These are phyloP conservation scores for Steatornis caripensis DNA, from an alignment of 2,113 vertebrate genomes.

Conservation along the genomic window DNA sequence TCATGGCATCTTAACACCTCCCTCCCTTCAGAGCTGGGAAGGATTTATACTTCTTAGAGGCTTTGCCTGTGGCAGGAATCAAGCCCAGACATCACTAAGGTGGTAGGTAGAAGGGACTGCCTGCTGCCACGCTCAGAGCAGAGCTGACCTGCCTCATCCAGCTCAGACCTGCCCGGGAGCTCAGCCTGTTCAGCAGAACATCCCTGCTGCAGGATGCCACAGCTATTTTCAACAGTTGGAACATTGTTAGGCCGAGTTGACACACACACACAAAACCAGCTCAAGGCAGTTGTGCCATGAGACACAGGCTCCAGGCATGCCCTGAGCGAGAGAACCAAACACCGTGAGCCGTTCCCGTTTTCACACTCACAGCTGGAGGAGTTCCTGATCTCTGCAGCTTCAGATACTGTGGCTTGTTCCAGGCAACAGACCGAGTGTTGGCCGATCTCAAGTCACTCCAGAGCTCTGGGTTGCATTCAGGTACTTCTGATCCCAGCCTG, in stretches of 20 bases:
- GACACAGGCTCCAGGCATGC: neutral
- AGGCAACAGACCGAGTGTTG: neutral
- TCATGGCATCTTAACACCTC: neutral
- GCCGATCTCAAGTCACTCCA: neutral
- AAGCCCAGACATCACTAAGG: neutral
- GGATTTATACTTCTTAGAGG: neutral
- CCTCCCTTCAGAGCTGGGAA: neutral
- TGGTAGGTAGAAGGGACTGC: neutral
- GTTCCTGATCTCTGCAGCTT: neutral
- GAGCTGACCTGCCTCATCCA: neutral
- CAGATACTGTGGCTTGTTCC: neutral
- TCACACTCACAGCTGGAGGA: neutral
- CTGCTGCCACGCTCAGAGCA: fast-evolving
- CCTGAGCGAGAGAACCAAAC: neutral
- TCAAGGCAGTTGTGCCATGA: neutral
- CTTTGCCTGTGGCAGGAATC: neutral
- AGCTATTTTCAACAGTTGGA: neutral
- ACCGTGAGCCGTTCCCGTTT: fast-evolving
- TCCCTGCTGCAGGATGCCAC: neutral
- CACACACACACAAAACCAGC: neutral
- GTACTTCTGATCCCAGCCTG: too few relatives aligned
- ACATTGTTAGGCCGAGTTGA: neutral
- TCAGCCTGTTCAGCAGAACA: neutral
- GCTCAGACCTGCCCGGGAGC: neutral
- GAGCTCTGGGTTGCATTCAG: neutral